Evolutionary conservation across 2,113 vertebrate genomes (phyloP), one percentile per base, ranked within the genome.

Genomic region (Alaudala cheleensis): DNA sequence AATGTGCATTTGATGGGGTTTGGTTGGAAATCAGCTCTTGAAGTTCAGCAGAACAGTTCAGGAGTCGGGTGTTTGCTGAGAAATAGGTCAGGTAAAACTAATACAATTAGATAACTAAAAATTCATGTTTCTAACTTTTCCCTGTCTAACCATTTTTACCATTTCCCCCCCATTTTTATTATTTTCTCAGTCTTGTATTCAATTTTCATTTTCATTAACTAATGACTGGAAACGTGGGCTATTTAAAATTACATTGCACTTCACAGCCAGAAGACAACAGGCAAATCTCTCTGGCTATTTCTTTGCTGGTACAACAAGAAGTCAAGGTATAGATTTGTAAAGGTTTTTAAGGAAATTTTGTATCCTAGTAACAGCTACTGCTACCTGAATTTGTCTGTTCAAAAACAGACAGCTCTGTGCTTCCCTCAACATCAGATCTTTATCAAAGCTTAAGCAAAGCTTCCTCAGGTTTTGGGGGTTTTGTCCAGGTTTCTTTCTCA

Each of bases 31-130:
- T 67, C 33, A 69, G 29, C 44, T 47, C 53, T 62, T 91, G 18
- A 66, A 88, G 37, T 60, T 93, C 33, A 72, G 70, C 39, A 91
- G 53, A 96, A 67, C 87, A 45, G 13, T 34, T 74, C 72, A n/a
- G 29, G 28, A 74, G 60, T 40, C 28, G 9, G 49, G 10, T 42
- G 28, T 91, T 86, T 93, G 28, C 34, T 76, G 40, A 94, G 88
- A 92, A 94, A 92, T 18, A 92, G 51, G 61, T 74, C 70, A 61
- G 58, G 53, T 62, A 80, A 81, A 96, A 92, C 50, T n/a, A 77
- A 57, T 45, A 45, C 49, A 62, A 77, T 40, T 70, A 88, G 11
- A 42, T 47, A 78, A 78, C 18, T 39, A 60, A 26, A 34, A 91
- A 67, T 22, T 34, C 6, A 25, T 6, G 11, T 64, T 86, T 92